Base-by-base conservation (phyloP, 2,888 invertebrate genomes). In the Pseudoips prasinana region DNA sequence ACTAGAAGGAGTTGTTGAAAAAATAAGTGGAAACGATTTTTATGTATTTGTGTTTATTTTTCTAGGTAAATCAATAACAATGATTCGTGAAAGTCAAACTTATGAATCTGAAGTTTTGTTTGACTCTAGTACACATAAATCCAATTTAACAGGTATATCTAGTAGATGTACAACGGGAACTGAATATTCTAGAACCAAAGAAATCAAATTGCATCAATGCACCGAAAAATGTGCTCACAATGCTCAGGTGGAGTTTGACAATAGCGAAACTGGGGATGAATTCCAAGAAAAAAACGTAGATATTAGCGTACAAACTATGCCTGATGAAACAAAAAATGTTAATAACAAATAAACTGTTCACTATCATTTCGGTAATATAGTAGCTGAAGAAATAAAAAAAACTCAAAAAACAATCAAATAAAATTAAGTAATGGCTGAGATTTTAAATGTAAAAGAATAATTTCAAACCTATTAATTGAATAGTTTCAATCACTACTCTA, bases 351-450 rank as follows among this genome's bases (percentile, higher is more conserved):
- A 20, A 25, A 26, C 11, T 26, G 20, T 32, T 20, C 32, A 25
- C 11, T 26, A 26, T 22, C 25, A 26, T 26, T 32, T 32, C 11
- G 25, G 25, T 20, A 32, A 32, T 8, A 32, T 32, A 20, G 19
- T 32, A 32, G 32, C 26, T 11, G 32, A 32, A 26, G 26, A 26
- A 26, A 25, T 32, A 11, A 32, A 32, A 32, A 32, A 35, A 1
- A 10, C 5, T 14, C 5, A 2, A 5, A 11, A 22, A 10, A 14
- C 23, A 8, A 30, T 24, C 5, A 30, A 30, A 30, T 14, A 29
- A 30, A 23, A 3, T 14, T 3, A 14, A 24, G 30, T 8, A 8
- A 30, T 23, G 30, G 14, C 30, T 25, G 26, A 25, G 20, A 32
- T 32, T 25, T 25, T 32, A 19, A 32, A 20, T 22, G 11, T 25